Base-by-base conservation (phyloP, 2,113 vertebrate species). In the Rhipidura dahli region DNA sequence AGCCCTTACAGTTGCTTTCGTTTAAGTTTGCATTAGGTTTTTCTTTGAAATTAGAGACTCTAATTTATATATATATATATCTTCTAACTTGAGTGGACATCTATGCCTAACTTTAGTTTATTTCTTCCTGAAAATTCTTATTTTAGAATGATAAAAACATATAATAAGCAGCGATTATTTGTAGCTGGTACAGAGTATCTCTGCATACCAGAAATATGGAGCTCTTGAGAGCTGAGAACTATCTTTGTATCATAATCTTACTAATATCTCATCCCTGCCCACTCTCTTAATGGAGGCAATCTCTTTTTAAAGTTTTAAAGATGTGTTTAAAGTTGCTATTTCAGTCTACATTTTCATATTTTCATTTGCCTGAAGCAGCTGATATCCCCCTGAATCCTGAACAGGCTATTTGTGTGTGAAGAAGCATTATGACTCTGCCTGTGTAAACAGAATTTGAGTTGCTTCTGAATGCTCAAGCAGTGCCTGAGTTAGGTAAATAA, bases 401-500 rank as follows among this genome's bases (percentile, higher is more conserved):
- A 21, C n/a, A 92, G 76, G 60, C 13, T 88, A 50, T 90, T 90
- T 93, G 27, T 63, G 59, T 83, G 68, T 69, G 76, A 70, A 65
- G 81, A 79, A 71, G 51, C 59, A 70, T 72, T 69, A 61, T 33
- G 77, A 50, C 59, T 85, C 71, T 96, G 75, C 35, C 49, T 82
- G 31, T 50, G n/a, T 84, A 93, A 96, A 94, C 68, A 73, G 73
- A 83, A 40, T 89, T 89, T 39, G n/a, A 66, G 40, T 89, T 94
- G 75, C 65, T 80, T 81, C 77, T 78, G 89, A 94, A 88, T 60
- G 60, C 70, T 72, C 78, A 61, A 57, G 70, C 69, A 77, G 66
- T 39, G 73, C 85, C 73, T 89, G 86, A 85, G 35, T 84, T 95
- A 93, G 88, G 91, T 96, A 96, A 96, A 97, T 90, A 94, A 96